Evolutionary conservation across 2,888 invertebrate genomes (phyloP), one percentile per base, ranked within the genome.

Genomic region (Andrena trimmerana): DNA sequence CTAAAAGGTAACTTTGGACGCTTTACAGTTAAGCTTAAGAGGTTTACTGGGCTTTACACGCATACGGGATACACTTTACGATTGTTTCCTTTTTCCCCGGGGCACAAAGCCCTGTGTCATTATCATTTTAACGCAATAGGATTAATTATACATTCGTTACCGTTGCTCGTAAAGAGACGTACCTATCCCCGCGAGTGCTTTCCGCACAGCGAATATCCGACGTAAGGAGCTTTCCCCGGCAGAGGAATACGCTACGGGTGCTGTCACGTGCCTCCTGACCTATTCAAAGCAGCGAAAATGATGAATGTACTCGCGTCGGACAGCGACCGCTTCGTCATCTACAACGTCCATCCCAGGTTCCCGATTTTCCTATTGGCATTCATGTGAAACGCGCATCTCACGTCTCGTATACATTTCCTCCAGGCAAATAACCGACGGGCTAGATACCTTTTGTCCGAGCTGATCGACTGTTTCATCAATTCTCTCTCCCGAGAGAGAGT

Each of bases 1-100:
- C 88, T 89, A 88, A 90, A 91, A 92, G 91, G 90, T 90, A 89
- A 91, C 90, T 90, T 91, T 86, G 87, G 89, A 91, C 90, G 90
- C 89, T 89, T 87, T 86, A 88, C 89, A 88, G 87, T 90, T 91
- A 90, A 90, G 91, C 91, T 91, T 91, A 91, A 92, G 92, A 92
- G 91, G 90, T 91, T 91, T 91, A 91, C 90, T 80, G 80, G 89
- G 86, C 86, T 90, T 90, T 89, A 83, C 82, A 70, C 78, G 83
- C 86, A 76, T 79, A 84, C 78, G 6, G 84, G 62, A 84, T 78
- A 85, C 57, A 57, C 81, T 82, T 87, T 85, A 87, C 79, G 82
- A 84, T 86, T 86, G 88, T 89, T 86, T 85, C 88, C 86, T 86
- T 86, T 86, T 89, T 86, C 59, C 10, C 36, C 8, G 69, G 76